These are phyloP conservation scores for Gadus chalcogrammus DNA, from an alignment of 2,113 vertebrate species.

Conservation along the genomic window DNA sequence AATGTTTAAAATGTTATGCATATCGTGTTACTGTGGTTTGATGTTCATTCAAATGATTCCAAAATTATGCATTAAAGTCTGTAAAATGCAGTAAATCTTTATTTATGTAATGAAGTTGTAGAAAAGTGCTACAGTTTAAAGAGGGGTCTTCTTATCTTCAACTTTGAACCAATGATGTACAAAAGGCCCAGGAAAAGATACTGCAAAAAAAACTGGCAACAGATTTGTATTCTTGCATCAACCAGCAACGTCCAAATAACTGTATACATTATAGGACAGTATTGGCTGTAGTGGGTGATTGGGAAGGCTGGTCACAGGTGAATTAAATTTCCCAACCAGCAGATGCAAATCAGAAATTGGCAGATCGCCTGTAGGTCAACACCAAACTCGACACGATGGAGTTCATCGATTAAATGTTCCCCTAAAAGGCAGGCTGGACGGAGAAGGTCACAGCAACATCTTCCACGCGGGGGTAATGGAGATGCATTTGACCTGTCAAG, in stretches of 20 bases:
- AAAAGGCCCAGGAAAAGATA: no score
- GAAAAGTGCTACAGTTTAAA: no score
- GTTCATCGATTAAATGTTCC: constrained; percentile 59
- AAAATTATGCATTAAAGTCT: no score
- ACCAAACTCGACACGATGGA: constrained; percentile 39
- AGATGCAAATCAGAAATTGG: not conserved
- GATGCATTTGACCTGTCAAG: constrained; percentile 53
- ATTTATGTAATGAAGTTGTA: no score
- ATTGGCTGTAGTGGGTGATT: not conserved
- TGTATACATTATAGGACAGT: no score
- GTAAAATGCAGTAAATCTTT: no score
- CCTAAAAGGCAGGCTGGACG: constrained; percentile 48
- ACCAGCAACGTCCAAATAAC: no score
- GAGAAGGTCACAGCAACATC: constrained; percentile 55
- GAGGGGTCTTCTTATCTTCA: no score
- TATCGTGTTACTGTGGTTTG: constrained; percentile 22
- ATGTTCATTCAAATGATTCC: no score
- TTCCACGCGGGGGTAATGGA: constrained; percentile 41
- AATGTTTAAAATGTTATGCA: constrained; percentile 11
- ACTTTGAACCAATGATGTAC: no score
- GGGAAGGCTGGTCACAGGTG: constrained; percentile 14
- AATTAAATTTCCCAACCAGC: not conserved
- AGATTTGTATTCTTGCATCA: not conserved
- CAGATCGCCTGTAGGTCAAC: constrained; percentile 17
- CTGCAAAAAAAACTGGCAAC: no score